Percentiles rank a stretch among this genome's conserved stretches.
These are phyloP conservation scores for Argyresthia albistria DNA, from an alignment of 2,888 invertebrate species.

Conservation along the genomic window DNA sequence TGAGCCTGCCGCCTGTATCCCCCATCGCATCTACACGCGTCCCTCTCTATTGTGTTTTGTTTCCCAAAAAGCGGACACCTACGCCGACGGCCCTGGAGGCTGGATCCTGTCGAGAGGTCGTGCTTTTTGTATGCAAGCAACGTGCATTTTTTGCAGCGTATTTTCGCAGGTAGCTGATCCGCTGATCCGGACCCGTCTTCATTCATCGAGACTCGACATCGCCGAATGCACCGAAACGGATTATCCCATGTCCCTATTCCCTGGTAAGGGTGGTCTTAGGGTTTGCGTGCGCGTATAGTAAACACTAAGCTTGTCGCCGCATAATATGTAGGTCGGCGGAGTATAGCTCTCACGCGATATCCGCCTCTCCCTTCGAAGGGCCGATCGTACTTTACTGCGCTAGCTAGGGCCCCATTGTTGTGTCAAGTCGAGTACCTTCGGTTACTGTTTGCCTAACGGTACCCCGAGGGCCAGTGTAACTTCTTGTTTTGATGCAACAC, in stretches of 20 bases:
- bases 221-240: slow-evolving; percentile 1
- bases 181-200: slow-evolving; percentile 30
- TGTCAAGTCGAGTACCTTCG: slow-evolving; percentile 13
- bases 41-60: slow-evolving; percentile 70
- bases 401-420: slow-evolving; percentile 24
- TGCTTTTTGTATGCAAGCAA: slow-evolving; percentile 47
- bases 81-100: slow-evolving; percentile 48
- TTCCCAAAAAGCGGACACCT: slow-evolving; percentile 65
- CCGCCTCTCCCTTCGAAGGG: slow-evolving; percentile 31
- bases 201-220: slow-evolving; percentile 25
- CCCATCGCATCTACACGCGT: slow-evolving; percentile 55
- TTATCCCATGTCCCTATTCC: background rate
- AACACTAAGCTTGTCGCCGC: slow-evolving; percentile 54
- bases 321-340: slow-evolving; percentile 71
- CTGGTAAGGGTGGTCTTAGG: slow-evolving; percentile 7
- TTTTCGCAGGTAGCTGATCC: slow-evolving; percentile 60
- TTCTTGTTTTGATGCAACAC: no score
- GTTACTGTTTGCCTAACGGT: slow-evolving; percentile 2
- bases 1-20: slow-evolving; percentile 67
- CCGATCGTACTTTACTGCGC: slow-evolving; percentile 21
- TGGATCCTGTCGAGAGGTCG: slow-evolving; percentile 48
- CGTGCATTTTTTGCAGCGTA: slow-evolving; percentile 49
- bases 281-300: slow-evolving; percentile 51
- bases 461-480: background rate
- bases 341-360: slow-evolving; percentile 56